Evolutionary conservation across 1,140 invertebrate species (phyloP).

Genomic region (Hyposmocoma kahamanoa): DNA sequence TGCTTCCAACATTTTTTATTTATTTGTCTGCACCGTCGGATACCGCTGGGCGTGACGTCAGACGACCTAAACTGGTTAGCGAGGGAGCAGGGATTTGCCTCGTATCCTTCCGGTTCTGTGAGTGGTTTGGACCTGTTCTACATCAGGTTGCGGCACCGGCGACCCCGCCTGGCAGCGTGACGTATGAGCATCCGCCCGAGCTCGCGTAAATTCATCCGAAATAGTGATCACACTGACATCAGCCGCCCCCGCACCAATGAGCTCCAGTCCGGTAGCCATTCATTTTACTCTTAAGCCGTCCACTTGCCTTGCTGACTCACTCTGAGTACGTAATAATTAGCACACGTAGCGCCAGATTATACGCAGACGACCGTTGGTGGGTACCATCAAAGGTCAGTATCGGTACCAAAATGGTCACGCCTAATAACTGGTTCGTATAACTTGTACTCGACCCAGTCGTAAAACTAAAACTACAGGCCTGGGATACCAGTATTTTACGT

Average conservation of each 20-base stretch:
- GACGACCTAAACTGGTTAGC: slow-evolving; percentile 71
- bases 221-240: slow-evolving; percentile 11
- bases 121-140: slow-evolving; percentile 68
- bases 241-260: slow-evolving; percentile 6
- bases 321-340: slow-evolving; percentile 60
- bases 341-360: slow-evolving; percentile 51
- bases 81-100: slow-evolving; percentile 72
- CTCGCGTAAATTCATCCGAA: slow-evolving; percentile 13
- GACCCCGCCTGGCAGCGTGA: slow-evolving; percentile 42
- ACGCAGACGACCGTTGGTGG: slow-evolving; percentile 41
- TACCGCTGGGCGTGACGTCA: slow-evolving; percentile 72
- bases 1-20: slow-evolving; percentile 73
- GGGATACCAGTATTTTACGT: slow-evolving; percentile 64
- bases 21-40: slow-evolving; percentile 71
- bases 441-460: slow-evolving; percentile 62
- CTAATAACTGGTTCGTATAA: slow-evolving; percentile 70
- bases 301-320: slow-evolving; percentile 59
- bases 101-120: slow-evolving; percentile 72
- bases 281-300: slow-evolving; percentile 36
- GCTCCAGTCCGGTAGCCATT: slow-evolving; percentile 24
- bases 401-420: slow-evolving; percentile 70
- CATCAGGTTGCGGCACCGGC: slow-evolving; percentile 59
- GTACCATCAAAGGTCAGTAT: slow-evolving; percentile 70
- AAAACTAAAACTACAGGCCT: slow-evolving; percentile 65
- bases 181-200: slow-evolving; percentile 31